A percentile compares a stretch with the other conserved stretches of the same genome.
phyloP scores from a whole-genome alignment of 2,888 invertebrate species.

The Hypomecis atomaria region DNA sequence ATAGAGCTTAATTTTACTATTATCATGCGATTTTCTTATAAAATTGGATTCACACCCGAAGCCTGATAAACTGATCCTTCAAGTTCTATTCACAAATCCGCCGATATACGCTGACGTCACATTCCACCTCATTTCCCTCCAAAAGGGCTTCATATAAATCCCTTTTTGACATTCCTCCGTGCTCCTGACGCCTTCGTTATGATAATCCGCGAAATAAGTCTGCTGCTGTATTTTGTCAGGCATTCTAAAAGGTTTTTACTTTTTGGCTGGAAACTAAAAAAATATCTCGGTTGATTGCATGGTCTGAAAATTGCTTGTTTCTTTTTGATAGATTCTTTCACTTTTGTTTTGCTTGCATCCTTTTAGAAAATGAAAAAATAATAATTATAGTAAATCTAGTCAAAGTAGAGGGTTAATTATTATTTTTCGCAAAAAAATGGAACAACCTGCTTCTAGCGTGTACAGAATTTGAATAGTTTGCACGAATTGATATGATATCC shows the following conservation, averaged over 20 bases:
- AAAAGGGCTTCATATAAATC: slow-evolving; percentile 64
- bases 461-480: too few species aligned
- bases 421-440: too few species aligned
- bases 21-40: background rate
- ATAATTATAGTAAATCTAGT: too few species aligned
- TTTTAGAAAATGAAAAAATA: too few species aligned
- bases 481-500: too few species aligned
- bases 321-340: too few species aligned
- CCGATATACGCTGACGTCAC: slow-evolving; percentile 58
- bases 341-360: too few species aligned
- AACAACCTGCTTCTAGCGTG: too few species aligned
- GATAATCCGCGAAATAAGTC: slow-evolving; percentile 48
- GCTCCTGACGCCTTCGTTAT: slow-evolving; percentile 58
- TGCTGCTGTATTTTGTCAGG: slow-evolving; percentile 51
- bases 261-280: background rate
- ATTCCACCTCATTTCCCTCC: slow-evolving; percentile 67
- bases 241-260: slow-evolving; percentile 38
- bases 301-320: too few species aligned
- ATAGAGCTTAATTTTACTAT: background rate
- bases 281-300: too few species aligned
- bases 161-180: slow-evolving; percentile 62
- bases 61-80: slow-evolving; percentile 28
- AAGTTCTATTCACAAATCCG: slow-evolving; percentile 36
- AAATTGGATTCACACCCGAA: slow-evolving; percentile 18
- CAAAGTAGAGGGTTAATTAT: too few species aligned